phyloP scores from a whole-genome alignment of 92 coral and sea anemone species.

The Siderastrea siderea region DNA sequence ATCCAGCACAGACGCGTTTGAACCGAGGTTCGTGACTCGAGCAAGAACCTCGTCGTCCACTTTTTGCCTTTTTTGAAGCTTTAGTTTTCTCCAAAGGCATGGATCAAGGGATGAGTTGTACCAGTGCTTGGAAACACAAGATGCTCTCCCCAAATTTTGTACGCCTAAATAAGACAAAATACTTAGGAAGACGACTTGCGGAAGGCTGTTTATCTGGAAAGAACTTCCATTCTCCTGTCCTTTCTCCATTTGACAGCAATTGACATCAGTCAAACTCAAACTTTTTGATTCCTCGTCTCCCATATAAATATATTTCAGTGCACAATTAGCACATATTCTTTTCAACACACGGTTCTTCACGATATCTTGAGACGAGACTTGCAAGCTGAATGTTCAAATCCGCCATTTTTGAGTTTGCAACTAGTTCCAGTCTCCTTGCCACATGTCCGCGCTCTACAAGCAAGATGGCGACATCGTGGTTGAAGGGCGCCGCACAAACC shows the following conservation, averaged over 20 bases:
- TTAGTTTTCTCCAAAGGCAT: slow-evolving; percentile 77
- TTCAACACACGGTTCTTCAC: not conserved
- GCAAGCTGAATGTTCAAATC: not conserved
- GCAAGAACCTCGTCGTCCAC: slow-evolving; percentile 81
- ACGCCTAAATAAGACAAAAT: slow-evolving; percentile 81
- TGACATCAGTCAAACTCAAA: not conserved
- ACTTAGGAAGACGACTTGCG: slow-evolving; percentile 82
- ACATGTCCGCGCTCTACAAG: not conserved
- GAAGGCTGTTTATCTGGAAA: slow-evolving; percentile 75
- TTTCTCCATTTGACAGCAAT: not conserved
- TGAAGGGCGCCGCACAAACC: not conserved
- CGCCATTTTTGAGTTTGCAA: not conserved
- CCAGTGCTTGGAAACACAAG: slow-evolving; percentile 88
- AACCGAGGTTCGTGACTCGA: slow-evolving; percentile 70
- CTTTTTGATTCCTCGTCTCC: not conserved
- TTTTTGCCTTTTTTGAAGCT: slow-evolving; percentile 53
- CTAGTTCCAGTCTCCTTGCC: slow-evolving; percentile 21
- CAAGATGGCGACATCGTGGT: slow-evolving; percentile 42
- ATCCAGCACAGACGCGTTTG: slow-evolving; percentile 60
- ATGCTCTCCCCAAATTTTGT: slow-evolving; percentile 70
- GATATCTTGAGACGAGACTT: not conserved
- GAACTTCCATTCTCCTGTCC: not conserved
- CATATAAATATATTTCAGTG: not conserved
- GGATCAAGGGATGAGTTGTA: slow-evolving; percentile 78
- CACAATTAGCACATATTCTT: no score